These are phyloP conservation scores for Anarhynchus alexandrinus DNA, from an alignment of 2,113 vertebrate species.

Conservation along the genomic window DNA sequence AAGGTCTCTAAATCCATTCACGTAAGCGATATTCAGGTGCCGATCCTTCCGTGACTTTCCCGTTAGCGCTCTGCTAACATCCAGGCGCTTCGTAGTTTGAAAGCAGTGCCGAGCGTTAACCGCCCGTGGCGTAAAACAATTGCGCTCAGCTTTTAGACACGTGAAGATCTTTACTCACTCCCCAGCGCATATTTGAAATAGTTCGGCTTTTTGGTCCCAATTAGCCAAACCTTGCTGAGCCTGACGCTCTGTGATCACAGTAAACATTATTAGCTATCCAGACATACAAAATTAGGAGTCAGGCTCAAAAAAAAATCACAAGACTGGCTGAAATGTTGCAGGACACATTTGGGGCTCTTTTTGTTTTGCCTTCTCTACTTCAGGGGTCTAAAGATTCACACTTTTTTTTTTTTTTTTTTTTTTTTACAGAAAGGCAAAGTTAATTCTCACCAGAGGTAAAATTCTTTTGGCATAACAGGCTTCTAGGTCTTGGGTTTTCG, in stretches of 20 bases:
- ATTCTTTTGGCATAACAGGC: not conserved
- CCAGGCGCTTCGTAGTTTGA: not conserved
- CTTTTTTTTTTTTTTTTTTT: not conserved
- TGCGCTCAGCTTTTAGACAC: not conserved
- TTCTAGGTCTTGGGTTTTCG: not conserved
- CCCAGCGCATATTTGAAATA: not conserved
- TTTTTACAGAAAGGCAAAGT: not conserved
- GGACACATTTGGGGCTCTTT: not conserved
- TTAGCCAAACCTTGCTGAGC: not conserved
- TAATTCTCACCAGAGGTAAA: not conserved
- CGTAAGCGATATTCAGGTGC: not conserved
- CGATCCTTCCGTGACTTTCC: not conserved
- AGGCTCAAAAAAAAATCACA: not conserved
- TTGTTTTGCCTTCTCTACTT: not conserved
- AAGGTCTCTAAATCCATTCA: not conserved
- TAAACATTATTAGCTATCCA: not conserved
- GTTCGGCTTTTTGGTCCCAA: conserved; percentile 2
- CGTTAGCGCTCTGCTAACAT: not conserved
- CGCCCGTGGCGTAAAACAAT: not conserved
- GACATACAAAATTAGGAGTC: not conserved
- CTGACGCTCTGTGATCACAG: not conserved
- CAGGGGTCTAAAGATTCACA: not conserved
- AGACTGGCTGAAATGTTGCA: not conserved
- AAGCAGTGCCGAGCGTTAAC: not conserved
- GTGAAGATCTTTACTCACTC: not conserved